Conservation (phyloP, 1,140 invertebrate genomes). For the Drosophila biarmipes region DNA sequence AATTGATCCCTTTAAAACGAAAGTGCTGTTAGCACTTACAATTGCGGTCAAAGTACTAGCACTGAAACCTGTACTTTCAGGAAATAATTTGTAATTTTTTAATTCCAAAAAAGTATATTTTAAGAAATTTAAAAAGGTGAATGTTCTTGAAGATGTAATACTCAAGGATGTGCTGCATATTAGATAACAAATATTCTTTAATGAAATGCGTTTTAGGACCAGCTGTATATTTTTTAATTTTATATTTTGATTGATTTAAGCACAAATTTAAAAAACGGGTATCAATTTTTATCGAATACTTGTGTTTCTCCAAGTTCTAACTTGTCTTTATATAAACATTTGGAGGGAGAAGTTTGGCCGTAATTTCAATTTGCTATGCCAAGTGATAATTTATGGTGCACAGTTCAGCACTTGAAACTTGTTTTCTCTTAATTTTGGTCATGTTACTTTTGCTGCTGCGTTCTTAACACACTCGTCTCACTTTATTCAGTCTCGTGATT, state of each 20-base stretch:
- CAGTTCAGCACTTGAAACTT: conserved; percentile 11
- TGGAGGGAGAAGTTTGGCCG: neutral
- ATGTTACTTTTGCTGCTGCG: neutral
- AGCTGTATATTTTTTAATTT: too few relatives aligned
- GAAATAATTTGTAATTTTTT: too few relatives aligned
- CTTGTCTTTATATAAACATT: conserved; percentile 4
- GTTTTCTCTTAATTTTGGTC: conserved; percentile 1
- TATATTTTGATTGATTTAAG: neutral
- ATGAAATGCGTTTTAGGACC: too few relatives aligned
- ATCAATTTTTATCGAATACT: neutral
- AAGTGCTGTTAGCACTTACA: neutral
- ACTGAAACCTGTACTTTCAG: too few relatives aligned
- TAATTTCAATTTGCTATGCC: conserved; percentile 21
- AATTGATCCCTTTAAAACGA: conserved; percentile 54
- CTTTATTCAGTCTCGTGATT: conserved; percentile 26
- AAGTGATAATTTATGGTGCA: conserved; percentile 14
- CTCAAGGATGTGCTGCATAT: too few relatives aligned
- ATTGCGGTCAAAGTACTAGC: neutral
- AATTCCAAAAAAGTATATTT: too few relatives aligned
- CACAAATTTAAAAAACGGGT: neutral
- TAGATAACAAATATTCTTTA: too few relatives aligned
- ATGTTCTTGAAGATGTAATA: too few relatives aligned
- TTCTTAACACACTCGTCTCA: conserved; percentile 21
- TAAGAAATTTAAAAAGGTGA: too few relatives aligned
- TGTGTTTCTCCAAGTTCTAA: neutral